Base-by-base conservation (phyloP, 1,140 invertebrate genomes). In the Plectus sambesii region DNA sequence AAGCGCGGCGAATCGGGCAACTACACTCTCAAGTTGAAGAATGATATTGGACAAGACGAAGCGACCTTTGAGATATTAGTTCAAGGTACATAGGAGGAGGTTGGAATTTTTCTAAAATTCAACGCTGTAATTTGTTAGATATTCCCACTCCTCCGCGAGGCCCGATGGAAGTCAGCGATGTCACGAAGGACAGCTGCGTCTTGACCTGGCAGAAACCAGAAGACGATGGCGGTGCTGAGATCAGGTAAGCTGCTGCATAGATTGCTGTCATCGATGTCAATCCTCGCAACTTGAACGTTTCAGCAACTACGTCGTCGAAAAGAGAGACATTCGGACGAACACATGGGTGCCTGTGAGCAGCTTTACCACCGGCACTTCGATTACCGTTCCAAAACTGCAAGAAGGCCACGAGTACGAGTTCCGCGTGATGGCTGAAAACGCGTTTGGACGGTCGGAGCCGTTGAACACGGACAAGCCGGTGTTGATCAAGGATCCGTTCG, bases 391-490 rank as follows among this genome's bases (percentile, higher is more conserved):
- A 80, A 30, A 80, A 46, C 72, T 98, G 2, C 84, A 89, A 56
- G 89, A 96, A 76, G 90, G 90, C 37, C 87, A 90, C 67, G 87
- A 94, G 69, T 98, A 98, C 69, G 87, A 97, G 70, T 97, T 97
- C 80, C 80, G 92, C 41, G 73, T 76, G 1, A 82, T 80, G 66
- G 90, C 89, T 41, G 87, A 92, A 72, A 97, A 97, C 74, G 76
- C 87, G 19, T 87, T 94, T 70, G 92, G 92, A 48, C 76, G 84
- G 24, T 90, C 87, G 9, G 85, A 90, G 55, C 87, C 89, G 47
- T 69, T 90, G 12, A 80, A 80, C 3, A 86, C 85, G 0, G 82
- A 85, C 26, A 82, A 80, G 65, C 79, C 87, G 22, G 76, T 93
- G 36, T 75, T 87, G 49, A 87, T 87, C 29, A 93, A 90, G 69